These are phyloP conservation scores for Bucorvus abyssinicus DNA, from an alignment of 2,797 vertebrate species.

Conservation along the genomic window DNA sequence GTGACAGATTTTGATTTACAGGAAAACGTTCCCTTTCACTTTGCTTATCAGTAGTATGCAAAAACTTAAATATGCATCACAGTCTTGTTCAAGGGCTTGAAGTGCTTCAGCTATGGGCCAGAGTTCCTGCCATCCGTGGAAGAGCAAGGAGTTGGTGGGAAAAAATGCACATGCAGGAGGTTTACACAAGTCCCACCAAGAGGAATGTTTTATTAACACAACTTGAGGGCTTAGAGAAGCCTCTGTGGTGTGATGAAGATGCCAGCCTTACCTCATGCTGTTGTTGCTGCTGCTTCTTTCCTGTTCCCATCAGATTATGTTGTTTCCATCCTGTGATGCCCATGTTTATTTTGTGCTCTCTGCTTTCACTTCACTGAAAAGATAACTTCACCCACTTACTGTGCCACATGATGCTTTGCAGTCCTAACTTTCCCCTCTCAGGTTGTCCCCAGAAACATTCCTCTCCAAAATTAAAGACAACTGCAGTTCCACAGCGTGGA, in stretches of 20 bases:
- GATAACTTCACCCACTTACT: not conserved
- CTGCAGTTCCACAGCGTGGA: not conserved
- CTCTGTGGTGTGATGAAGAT: not conserved
- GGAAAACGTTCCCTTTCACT: not conserved
- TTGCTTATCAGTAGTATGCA: not conserved
- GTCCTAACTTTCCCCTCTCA: not conserved
- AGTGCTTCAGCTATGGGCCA: not conserved
- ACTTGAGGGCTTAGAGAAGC: not conserved
- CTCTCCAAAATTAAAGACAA: not conserved
- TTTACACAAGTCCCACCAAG: not conserved
- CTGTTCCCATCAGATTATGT: not conserved
- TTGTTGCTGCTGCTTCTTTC: not conserved
- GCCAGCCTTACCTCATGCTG: not conserved
- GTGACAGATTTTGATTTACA: not conserved
- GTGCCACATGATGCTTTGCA: not conserved
- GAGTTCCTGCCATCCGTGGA: not conserved
- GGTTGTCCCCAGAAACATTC: not conserved
- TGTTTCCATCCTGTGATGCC: not conserved
- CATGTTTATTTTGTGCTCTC: not conserved
- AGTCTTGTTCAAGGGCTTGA: not conserved
- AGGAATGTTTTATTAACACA: not conserved
- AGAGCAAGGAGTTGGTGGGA: not conserved
- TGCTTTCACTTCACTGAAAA: not conserved
- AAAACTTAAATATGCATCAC: not conserved
- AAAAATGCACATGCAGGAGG: fast-evolving